Evolutionary conservation across 53 echinoderm and acorn worm species (phyloP), one percentile per base, ranked within the genome.

Genomic region (Actinopyga echinites): DNA sequence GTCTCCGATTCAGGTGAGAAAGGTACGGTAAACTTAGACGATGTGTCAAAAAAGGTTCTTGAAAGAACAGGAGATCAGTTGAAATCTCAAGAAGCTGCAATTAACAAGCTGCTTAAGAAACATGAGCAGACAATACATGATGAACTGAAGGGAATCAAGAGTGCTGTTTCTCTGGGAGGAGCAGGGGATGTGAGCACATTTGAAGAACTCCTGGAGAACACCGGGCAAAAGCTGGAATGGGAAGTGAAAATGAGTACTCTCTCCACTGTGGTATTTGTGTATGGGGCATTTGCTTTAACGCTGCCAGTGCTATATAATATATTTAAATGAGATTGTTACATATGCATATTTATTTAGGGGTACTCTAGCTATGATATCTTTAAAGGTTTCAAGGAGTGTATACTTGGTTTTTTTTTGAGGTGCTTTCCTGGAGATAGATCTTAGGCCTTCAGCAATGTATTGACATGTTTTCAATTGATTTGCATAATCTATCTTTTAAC

Each of bases 241-340:
- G 93, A 94, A 57, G 90, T 97, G 65, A 97, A 97, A 64, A 92
- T 97, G 97, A 94, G 93, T 56, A 89, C 97, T 13, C 60, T 97
- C 54, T 93, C 97, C 28, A 97, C 97, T 17, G 97, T 97, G 2
- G 97, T 97, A 28, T 90, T 96, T 56, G 90, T 96, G 32, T 97
- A 97, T 75, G 97, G 97, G 59, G 97, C 97, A 21, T 97, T 97
- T 86, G 96, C 96, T 52, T 71, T 96, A 25, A 92, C 96, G 26
- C 73, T 96, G 28, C 96, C 96, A 57, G 92, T 97, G 56, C 86
- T 97, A 21, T 97, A 97, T 56, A 94, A 89, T 85, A 97, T 97
- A 88, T 97, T 97, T 53, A 94, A 94, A 64, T 97, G 83, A 91
- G 49, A 49, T 17, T 49, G 17, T 13, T 17, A 49, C 3, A 49